Conservation (phyloP, 2,113 vertebrate species). For the Acrocephalus kingi region DNA sequence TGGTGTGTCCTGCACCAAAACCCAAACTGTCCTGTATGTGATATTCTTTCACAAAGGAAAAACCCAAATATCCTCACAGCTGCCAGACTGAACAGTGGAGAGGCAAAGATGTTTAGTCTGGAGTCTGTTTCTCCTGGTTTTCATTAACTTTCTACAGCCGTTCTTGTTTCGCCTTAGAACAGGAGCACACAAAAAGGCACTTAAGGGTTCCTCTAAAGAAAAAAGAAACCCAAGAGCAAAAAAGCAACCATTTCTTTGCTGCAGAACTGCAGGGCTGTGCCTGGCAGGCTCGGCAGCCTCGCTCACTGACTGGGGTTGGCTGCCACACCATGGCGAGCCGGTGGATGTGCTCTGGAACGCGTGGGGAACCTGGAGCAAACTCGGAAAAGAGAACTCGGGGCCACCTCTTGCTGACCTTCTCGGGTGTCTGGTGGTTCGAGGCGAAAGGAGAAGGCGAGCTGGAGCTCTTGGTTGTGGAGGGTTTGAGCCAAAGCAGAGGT, state of each 20-base stretch:
- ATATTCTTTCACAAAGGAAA: neutral
- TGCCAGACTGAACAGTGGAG: neutral
- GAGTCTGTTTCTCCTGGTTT: neutral
- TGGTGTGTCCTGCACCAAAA: neutral
- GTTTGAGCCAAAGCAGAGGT: neutral
- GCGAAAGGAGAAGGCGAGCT: neutral
- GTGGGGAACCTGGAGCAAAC: rapidly evolving
- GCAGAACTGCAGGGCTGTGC: neutral
- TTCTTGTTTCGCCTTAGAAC: neutral
- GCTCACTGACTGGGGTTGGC: neutral
- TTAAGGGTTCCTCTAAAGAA: neutral
- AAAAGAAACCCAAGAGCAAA: neutral
- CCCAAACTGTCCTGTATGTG: neutral
- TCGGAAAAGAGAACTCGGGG: neutral
- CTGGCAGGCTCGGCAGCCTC: neutral
- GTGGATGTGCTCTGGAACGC: neutral
- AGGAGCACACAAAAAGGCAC: neutral
- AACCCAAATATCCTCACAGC: neutral
- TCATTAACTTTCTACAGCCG: neutral
- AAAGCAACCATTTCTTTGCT: neutral
- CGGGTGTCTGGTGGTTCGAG: neutral
- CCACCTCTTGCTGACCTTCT: neutral
- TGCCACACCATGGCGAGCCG: neutral
- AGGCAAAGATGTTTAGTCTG: neutral
- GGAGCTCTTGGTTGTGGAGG: neutral